Percentiles rank a stretch among this genome's conserved stretches.
phyloP scores from a whole-genome alignment of 2,888 invertebrate genomes.

The Hanleya hanleyi region DNA sequence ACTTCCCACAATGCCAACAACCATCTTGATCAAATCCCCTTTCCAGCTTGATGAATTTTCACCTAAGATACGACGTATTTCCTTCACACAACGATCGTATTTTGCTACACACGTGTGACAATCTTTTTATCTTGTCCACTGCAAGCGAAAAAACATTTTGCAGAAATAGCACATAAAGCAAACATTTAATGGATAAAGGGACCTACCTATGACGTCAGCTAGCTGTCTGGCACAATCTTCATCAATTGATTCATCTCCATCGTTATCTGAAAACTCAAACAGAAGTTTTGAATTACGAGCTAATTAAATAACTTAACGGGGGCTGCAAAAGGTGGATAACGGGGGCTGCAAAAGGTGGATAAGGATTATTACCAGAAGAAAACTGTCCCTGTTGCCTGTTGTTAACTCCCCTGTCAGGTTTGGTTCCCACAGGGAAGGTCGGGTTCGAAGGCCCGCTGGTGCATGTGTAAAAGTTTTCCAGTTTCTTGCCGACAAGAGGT shows the following conservation, averaged over 20 bases:
- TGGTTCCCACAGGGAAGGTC: not conserved
- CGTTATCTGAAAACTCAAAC: slow-evolving; percentile 38
- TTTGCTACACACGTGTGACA: not conserved
- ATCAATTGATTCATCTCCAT: slow-evolving; percentile 47
- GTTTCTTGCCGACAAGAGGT: too few relatives aligned
- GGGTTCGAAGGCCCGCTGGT: too few relatives aligned
- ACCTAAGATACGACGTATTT: not conserved
- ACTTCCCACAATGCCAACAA: too few relatives aligned
- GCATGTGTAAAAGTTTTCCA: too few relatives aligned
- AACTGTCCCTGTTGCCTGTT: too few relatives aligned
- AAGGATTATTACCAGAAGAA: too few relatives aligned
- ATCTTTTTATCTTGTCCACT: not conserved
- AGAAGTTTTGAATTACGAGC: not conserved
- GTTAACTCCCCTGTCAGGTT: not conserved
- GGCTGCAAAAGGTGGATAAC: too few relatives aligned
- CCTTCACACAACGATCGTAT: not conserved
- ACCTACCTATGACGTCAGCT: not conserved
- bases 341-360: too few relatives aligned
- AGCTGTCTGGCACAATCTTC: slow-evolving; percentile 47
- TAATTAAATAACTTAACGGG: not conserved
- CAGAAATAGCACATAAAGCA: too few relatives aligned
- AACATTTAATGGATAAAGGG: not conserved
- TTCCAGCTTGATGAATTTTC: too few relatives aligned
- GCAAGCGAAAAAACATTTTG: too few relatives aligned
- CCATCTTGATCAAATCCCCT: too few relatives aligned